A percentile compares a stretch with the other conserved stretches of the same genome.
phyloP scores from a whole-genome alignment of 2,113 vertebrate species.

The Bostrychus sinensis region DNA sequence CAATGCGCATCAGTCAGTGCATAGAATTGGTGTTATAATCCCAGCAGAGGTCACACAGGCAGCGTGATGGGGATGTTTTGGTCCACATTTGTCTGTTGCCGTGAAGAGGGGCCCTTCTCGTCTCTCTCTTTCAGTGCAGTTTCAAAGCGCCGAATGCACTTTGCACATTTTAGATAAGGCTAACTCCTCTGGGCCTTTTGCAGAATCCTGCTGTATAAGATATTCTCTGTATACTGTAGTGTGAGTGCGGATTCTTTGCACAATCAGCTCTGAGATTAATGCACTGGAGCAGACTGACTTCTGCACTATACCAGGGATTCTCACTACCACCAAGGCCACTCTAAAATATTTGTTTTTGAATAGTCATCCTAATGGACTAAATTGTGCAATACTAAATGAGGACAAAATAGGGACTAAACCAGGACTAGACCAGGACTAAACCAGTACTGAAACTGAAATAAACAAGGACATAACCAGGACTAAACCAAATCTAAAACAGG shows the following conservation, averaged over 20 bases:
- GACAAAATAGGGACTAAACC: too few relatives aligned
- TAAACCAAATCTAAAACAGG: too few relatives aligned
- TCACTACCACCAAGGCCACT: too few relatives aligned
- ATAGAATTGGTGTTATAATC: conserved; percentile 58
- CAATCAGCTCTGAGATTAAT: conserved; percentile 35
- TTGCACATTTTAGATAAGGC: conserved; percentile 44
- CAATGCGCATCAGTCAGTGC: conserved; percentile 36
- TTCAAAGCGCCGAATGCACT: conserved; percentile 43
- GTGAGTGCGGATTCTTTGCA: conserved; percentile 19
- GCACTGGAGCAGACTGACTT: conserved; percentile 12
- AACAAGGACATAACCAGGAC: too few relatives aligned
- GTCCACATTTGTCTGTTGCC: conserved; percentile 37
- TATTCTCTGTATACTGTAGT: conserved; percentile 45
- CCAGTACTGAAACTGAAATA: too few relatives aligned
- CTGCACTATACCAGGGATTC: too few relatives aligned
- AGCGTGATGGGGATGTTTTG: conserved; percentile 58
- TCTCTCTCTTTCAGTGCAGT: conserved; percentile 30
- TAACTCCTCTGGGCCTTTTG: conserved; percentile 32
- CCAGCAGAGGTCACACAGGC: conserved; percentile 42
- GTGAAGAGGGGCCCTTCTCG: conserved; percentile 25
- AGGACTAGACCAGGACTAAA: too few relatives aligned
- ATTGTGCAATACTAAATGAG: too few relatives aligned
- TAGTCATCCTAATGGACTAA: too few relatives aligned
- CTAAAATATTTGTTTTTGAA: too few relatives aligned
- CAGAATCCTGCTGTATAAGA: conserved; percentile 24